Evolutionary conservation across 2,113 vertebrate species (phyloP).

Genomic region (Actenoides lindsayi): DNA sequence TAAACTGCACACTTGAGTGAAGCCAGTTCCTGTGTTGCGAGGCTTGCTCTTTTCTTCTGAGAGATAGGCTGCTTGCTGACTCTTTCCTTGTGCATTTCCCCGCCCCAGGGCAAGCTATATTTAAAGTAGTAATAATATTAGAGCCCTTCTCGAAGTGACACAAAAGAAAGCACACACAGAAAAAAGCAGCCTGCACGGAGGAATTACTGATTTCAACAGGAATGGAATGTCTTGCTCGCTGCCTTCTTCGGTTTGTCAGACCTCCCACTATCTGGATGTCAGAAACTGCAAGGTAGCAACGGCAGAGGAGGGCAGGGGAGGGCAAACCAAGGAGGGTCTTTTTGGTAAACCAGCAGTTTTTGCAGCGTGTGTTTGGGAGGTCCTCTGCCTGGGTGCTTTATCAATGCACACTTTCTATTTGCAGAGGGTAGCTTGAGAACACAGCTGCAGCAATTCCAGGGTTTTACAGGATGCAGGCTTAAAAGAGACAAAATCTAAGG

Average conservation of each 20-base stretch:
- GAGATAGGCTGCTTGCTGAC: constrained; percentile 41
- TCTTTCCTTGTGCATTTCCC: constrained; percentile 52
- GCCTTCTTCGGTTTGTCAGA: constrained; percentile 65
- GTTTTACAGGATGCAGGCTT: background rate
- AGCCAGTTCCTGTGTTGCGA: constrained; percentile 42
- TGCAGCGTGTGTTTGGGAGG: background rate
- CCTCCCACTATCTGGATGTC: constrained; percentile 73
- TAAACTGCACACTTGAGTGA: constrained; percentile 53
- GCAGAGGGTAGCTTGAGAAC: background rate
- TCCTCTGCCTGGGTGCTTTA: constrained; percentile 20
- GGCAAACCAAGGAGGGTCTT: constrained; percentile 12
- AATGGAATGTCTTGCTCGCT: constrained; percentile 59
- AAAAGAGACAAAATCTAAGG: background rate
- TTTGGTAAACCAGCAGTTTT: constrained; percentile 13
- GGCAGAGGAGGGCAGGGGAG: constrained; percentile 56
- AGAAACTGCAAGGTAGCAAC: constrained; percentile 71
- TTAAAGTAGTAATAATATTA: constrained; percentile 38
- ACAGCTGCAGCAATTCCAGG: background rate
- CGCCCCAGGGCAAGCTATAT: constrained; percentile 49
- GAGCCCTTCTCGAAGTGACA: constrained; percentile 53
- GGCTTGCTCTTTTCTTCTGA: constrained; percentile 53
- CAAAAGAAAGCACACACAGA: background rate
- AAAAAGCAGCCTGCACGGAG: constrained; percentile 24
- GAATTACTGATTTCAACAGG: constrained; percentile 61
- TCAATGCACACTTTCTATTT: background rate